Evolutionary conservation across 2,113 vertebrate species (phyloP), one percentile per base, ranked within the genome.

Genomic region (Hippocampus zosterae): DNA sequence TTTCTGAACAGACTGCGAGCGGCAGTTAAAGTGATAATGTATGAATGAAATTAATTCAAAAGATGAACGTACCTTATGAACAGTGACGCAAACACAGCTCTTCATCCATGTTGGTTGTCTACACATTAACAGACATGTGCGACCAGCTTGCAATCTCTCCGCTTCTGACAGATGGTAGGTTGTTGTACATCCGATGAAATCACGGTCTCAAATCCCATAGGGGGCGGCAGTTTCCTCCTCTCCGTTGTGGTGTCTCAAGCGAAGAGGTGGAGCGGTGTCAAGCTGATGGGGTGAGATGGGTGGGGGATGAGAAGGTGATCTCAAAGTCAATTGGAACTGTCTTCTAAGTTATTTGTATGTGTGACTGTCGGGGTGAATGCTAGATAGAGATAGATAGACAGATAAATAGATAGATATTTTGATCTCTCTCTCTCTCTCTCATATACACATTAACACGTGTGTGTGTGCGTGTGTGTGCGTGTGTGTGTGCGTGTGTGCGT

Each of bases 161-260:
- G 44, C 69, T 80, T 77, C 70, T 63, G 40, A 77, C 77, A 81
- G 78, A 80, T 50, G 61, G 68, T 72, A 65, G 81, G 11, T 83
- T 74, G 63, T 11, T 76, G 80, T 19, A 76, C 86, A 76, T 84
- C 78, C 85, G 82, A 75, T 87, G 85, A 82, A 74, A 84, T 79
- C 81, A 72, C 74, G 69, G 73, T 78, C 76, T 69, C 70, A 65
- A 77, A 73, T 86, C 78, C 86, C 83, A 0, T 70, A 37, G 73
- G 85, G 83, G 73, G 81, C 71, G 69, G 82, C 76, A 65, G 88
- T 16, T 89, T 88, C 85, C 85, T 88, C 79, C 72, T 65, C 3
- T 1, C 60, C 82, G 50, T 65, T 67, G 70, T 68, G 11, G 16
- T 64, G 64, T 59, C 71, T 76, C 78, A 72, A 77, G 63, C 55